These are phyloP conservation scores for Hermaeophaga mercurialis DNA, from an alignment of 2,888 invertebrate genomes.

Conservation along the genomic window DNA sequence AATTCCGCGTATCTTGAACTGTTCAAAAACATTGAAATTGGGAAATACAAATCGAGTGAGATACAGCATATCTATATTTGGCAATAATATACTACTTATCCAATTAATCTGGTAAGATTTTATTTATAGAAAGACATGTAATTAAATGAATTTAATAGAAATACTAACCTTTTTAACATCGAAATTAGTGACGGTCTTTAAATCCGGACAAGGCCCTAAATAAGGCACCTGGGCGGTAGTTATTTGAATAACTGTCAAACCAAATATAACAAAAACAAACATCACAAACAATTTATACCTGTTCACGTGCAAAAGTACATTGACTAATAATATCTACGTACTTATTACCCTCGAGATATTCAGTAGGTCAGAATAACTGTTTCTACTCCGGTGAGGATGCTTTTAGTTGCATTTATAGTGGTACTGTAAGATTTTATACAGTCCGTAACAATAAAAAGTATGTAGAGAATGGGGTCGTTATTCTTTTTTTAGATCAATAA, in stretches of 20 bases:
- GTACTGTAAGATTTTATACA: background rate
- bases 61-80: too few relatives aligned
- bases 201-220: conserved; percentile 68
- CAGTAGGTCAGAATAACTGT: conserved; percentile 12
- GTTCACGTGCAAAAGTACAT: conserved; percentile 3
- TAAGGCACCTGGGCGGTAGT: conserved; percentile 65
- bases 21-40: too few relatives aligned
- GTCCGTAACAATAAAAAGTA: background rate
- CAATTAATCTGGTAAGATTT: too few relatives aligned
- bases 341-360: background rate
- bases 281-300: conserved; percentile 6
- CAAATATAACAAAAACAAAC: conserved; percentile 20
- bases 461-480: background rate
- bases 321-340: conserved; percentile 1
- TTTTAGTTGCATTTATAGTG: background rate
- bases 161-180: conserved; percentile 62
- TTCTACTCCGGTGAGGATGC: background rate
- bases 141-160: conserved; percentile 2
- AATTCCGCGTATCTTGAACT: too few relatives aligned
- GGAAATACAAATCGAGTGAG: too few relatives aligned
- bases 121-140: too few relatives aligned
- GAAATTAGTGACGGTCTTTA: conserved; percentile 66
- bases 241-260: conserved; percentile 17
- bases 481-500: too few relatives aligned
- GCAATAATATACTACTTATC: too few relatives aligned